Evolutionary conservation across 2,888 invertebrate species (phyloP), one percentile per base, ranked within the genome.

Genomic region (Harmothoe impar): DNA sequence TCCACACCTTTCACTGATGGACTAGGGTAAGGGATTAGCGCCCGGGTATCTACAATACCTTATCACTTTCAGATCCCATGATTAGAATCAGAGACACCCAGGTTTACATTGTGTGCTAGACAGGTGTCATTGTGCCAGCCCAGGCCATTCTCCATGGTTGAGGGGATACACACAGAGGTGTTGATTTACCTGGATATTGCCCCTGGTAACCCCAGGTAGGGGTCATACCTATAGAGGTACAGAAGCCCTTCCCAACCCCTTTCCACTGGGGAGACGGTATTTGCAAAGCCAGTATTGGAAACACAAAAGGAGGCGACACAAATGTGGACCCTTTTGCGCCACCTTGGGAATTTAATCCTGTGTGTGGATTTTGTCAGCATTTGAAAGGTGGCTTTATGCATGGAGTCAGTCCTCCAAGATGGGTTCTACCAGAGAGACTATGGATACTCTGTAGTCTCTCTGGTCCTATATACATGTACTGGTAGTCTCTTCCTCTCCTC

Each of bases 151-250:
- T 72, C 29, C 29, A 29, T 15, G 72, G 72, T 72, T n/a, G 72
- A 25, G 31, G 29, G 29, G 72, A 3, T 29, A 3, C 1, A 7
- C 29, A 72, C 29, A 72, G 17, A 72, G 72, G 25, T n/a, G 31
- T n/a, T 72, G 72, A 25, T 72, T 29, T 72, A 72, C 72, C 72
- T 72, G 72, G 25, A 15, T 15, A 72, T 72, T 72, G 31, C 29
- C 72, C 72, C 29, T 25, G 25, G 72, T 72, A 25, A 72, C 72
- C n/a, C 25, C 72, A 72, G 72, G 31, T 29, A 29, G 20, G 72
- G 72, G 72, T 72, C 72, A 15, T 29, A 29, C 72, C 25, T 29
- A 72, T 72, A 62, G 25, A 62, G 62, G 62, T 15, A 62, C 3
- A n/a, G 25, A 3, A 12, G 62, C 23, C 20, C 3, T 1, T n/a